These are phyloP conservation scores for Erannis defoliaria DNA, from an alignment of 2,888 invertebrate genomes.

Conservation along the genomic window DNA sequence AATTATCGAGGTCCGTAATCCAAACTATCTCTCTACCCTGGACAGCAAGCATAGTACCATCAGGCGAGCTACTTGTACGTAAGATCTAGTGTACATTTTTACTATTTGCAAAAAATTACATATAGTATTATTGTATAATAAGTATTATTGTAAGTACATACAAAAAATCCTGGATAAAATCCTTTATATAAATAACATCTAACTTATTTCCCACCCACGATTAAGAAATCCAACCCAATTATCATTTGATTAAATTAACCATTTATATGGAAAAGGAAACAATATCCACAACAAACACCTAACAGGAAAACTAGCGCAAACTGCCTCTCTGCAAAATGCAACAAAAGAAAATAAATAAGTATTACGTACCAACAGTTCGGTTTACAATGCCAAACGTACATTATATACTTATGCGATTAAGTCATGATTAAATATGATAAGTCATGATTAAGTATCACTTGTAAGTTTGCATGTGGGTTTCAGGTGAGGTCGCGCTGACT, in stretches of 20 bases:
- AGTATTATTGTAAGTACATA: too few species aligned
- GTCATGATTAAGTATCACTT: slow-evolving; percentile 8
- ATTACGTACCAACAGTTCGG: background rate
- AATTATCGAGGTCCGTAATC: too few species aligned
- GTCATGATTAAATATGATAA: slow-evolving; percentile 5
- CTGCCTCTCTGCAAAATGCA: background rate
- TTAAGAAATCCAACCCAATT: slow-evolving; percentile 5
- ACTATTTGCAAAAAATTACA: too few species aligned
- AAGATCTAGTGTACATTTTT: too few species aligned
- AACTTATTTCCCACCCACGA: background rate
- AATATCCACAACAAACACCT: slow-evolving; percentile 1
- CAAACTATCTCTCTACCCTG: too few species aligned
- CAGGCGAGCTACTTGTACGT: too few species aligned
- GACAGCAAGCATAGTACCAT: too few species aligned
- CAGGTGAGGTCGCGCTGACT: slow-evolving; percentile 15
- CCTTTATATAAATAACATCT: background rate
- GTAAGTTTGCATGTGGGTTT: slow-evolving; percentile 19
- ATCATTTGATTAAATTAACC: slow-evolving; percentile 1
- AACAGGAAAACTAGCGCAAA: slow-evolving; percentile 8
- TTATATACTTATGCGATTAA: background rate
- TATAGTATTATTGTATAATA: too few species aligned
- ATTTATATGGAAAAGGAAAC: slow-evolving; percentile 12
- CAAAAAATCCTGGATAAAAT: too few species aligned
- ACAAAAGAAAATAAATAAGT: background rate
- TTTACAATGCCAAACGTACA: background rate